A percentile compares a stretch with the other conserved stretches of the same genome.
These are phyloP conservation scores for Antechinus stuartii DNA, from an alignment of 2,113 vertebrate genomes.

Conservation along the genomic window DNA sequence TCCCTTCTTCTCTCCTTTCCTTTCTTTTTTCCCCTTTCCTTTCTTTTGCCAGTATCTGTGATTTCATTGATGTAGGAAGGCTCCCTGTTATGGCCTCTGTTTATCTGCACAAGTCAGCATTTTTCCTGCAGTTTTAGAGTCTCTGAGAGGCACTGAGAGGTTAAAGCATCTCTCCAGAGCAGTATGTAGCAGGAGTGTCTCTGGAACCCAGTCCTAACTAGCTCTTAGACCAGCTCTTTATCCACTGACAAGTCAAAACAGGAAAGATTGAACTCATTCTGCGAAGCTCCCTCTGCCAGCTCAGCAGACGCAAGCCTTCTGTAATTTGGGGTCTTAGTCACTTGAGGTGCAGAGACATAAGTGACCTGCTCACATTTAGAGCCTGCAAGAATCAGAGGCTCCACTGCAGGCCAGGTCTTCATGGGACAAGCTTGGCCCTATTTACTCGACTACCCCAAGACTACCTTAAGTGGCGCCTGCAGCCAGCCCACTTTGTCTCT, in stretches of 20 bases:
- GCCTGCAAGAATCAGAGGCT: not conserved
- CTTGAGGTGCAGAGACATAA: not conserved
- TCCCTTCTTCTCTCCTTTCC: not conserved
- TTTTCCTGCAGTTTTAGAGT: not conserved
- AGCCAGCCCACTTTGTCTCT: not conserved
- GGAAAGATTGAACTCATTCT: not conserved
- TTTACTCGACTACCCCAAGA: not conserved
- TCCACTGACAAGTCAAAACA: not conserved
- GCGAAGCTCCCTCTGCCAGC: not conserved
- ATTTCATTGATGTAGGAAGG: not conserved
- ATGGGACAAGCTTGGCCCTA: not conserved
- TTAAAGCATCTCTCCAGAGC: not conserved
- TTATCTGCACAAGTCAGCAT: not conserved
- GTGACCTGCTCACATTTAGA: not conserved
- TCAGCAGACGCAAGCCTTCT: not conserved
- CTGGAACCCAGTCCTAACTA: not conserved
- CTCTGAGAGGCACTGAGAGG: not conserved
- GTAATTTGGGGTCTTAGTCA: not conserved
- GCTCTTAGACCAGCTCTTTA: not conserved
- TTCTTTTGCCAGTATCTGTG: not conserved
- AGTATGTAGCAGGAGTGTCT: not conserved
- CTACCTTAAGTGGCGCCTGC: not conserved
- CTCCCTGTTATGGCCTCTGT: not conserved
- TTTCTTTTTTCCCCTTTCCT: not conserved
- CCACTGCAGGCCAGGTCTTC: not conserved